Base-by-base conservation (phyloP, 1,140 invertebrate genomes). In the Solenopsis invicta region DNA sequence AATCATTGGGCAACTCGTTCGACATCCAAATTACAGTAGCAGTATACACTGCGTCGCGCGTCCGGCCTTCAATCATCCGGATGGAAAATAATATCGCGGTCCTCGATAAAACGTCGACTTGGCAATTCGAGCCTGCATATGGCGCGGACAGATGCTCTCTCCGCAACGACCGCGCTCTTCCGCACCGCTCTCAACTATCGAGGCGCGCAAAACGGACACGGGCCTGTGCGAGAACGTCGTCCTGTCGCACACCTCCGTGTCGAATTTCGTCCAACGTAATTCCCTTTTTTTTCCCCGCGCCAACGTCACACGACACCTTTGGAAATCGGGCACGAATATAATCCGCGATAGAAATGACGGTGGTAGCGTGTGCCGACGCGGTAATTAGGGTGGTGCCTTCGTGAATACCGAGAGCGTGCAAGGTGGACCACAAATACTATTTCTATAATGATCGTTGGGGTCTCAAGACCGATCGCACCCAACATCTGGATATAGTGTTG, bases 341-440 rank as follows among this genome's bases (percentile, higher is more conserved):
- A 91, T 91, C 85, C 89, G 50, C 45, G 66, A 85, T 59, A 54
- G 89, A 88, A 86, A 67, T 66, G 52, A 72, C 61, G 86, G 86
- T n/a, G 80, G 50, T 74, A 77, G 54, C 69, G 61, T 74, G 76
- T 67, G 71, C 24, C 72, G 56, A 21, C 61, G 61, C 10, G 37
- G 61, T 91, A 91, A 91, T 91, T 91, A 91, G 89, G 89, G 87
- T 89, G 87, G 77, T 85, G 50, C 85, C 85, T 76, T 87, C 85
- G 76, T 85, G 71, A 91, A 89, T 61, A 67, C 50, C 61, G 66
- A 67, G 54, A 50, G 69, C 62, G 77, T 56, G 87, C 67, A 91
- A 91, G 90, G 90, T 91, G 90, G 87, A 91, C 87, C 89, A 48
- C 90, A 90, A 91, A 90, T 81, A 88, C 89, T 76, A 91, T 91